A percentile compares a stretch with the other conserved stretches of the same genome.
Evolutionary conservation across 2,888 invertebrate genomes (phyloP).

Genomic region (Sclerodermus sp.): DNA sequence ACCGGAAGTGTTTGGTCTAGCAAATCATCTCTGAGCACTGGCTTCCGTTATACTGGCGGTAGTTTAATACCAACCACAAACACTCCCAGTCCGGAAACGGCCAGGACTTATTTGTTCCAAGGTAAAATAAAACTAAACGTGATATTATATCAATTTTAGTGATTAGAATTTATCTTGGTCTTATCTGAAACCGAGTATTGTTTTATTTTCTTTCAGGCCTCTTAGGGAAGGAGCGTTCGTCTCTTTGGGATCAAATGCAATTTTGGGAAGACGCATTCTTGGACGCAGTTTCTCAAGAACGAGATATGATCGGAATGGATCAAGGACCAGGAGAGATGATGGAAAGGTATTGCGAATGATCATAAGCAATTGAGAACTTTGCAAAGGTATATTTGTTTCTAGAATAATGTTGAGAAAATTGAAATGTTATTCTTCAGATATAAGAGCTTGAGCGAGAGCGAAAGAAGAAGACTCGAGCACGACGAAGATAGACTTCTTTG

Average conservation of each 20-base stretch:
- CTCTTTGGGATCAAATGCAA: slow-evolving; percentile 98
- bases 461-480: slow-evolving; percentile 91
- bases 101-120: slow-evolving; percentile 90
- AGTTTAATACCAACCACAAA: slow-evolving; percentile 79
- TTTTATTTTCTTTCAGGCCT: slow-evolving; percentile 53
- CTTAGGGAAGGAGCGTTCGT: slow-evolving; percentile 76
- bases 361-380: not conserved
- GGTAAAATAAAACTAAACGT: slow-evolving; percentile 62
- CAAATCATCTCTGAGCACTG: slow-evolving; percentile 85
- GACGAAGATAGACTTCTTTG: slow-evolving; percentile 96
- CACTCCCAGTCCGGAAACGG: slow-evolving; percentile 87
- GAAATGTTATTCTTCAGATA: too few species aligned
- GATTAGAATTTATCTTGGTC: too few species aligned
- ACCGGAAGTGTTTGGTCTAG: slow-evolving; percentile 87
- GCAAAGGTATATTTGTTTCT: not conserved
- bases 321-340: slow-evolving; percentile 99
- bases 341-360: slow-evolving; percentile 68
- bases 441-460: slow-evolving; percentile 88
- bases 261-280: slow-evolving; percentile 99
- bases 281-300: slow-evolving; percentile 95
- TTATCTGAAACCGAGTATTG: too few species aligned
- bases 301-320: slow-evolving; percentile 99
- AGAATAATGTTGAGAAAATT: slow-evolving; percentile 8
- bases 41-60: slow-evolving; percentile 85
- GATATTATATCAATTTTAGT: too few species aligned